A percentile compares a stretch with the other conserved stretches of the same genome.
These are phyloP conservation scores for Drosophila tropicalis DNA, from an alignment of 1,140 invertebrate genomes.

Conservation along the genomic window DNA sequence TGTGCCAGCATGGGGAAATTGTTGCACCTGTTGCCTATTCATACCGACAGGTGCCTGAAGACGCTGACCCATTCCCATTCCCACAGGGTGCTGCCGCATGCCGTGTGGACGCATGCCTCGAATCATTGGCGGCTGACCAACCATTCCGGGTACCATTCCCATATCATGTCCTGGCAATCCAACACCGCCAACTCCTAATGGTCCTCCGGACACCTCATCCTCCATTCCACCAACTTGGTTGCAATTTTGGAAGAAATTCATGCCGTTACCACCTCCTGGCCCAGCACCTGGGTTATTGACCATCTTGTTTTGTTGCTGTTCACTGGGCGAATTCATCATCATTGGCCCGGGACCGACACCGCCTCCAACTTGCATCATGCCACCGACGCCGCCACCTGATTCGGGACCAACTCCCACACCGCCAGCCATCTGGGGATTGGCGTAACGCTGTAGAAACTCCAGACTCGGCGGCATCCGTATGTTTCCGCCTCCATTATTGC, in stretches of 20 bases:
- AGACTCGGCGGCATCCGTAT: constrained; percentile 93
- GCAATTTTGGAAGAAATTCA: constrained; percentile 83
- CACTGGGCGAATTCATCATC: constrained; percentile 40
- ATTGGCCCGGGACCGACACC: constrained; percentile 42
- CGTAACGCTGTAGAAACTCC: constrained; percentile 95
- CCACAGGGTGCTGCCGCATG: constrained; percentile 54
- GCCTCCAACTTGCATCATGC: constrained; percentile 40
- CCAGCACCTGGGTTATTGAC: constrained; percentile 40
- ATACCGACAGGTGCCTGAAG: constrained; percentile 46
- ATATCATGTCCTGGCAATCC: constrained; percentile 84
- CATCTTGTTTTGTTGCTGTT: constrained; percentile 58
- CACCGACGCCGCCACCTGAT: constrained; percentile 40
- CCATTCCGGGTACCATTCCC: constrained; percentile 67
- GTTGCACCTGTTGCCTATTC: constrained; percentile 46
- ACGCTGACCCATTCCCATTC: constrained; percentile 41
- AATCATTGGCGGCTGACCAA: constrained; percentile 74
- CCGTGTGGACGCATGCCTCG: constrained; percentile 67
- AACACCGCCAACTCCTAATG: constrained; percentile 53
- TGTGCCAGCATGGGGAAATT: constrained; percentile 43
- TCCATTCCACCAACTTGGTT: constrained; percentile 81
- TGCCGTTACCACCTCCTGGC: constrained; percentile 30
- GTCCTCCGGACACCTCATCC: constrained; percentile 41
- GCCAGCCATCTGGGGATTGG: constrained; percentile 87
- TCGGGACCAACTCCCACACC: constrained; percentile 84
- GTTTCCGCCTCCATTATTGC: constrained; percentile 32